phyloP scores from a whole-genome alignment of 1,140 invertebrate species.

The Palaemon carinicauda region DNA sequence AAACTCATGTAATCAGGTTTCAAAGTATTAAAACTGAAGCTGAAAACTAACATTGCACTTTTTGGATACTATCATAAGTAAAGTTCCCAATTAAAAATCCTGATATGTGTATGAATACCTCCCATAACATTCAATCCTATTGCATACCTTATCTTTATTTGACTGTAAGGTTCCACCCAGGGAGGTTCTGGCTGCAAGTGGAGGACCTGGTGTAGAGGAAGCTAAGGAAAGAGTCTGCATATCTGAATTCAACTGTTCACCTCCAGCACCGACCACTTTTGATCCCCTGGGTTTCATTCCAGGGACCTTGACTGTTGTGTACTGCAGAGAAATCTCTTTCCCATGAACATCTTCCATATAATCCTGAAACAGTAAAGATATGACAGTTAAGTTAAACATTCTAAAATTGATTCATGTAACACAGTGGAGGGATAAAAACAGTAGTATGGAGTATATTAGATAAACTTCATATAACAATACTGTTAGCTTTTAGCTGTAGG shows the following conservation, averaged over 20 bases:
- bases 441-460: no score
- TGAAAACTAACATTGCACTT: no score
- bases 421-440: no score
- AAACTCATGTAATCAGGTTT: no score
- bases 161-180: slow-evolving; percentile 21
- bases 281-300: slow-evolving; percentile 91
- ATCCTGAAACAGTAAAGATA: slow-evolving; percentile 83
- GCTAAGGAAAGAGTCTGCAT: slow-evolving; percentile 47
- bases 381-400: no score
- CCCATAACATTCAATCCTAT: no score
- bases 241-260: slow-evolving; percentile 47
- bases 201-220: slow-evolving; percentile 21
- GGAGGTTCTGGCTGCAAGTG: slow-evolving; percentile 34
- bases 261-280: slow-evolving; percentile 71
- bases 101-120: no score
- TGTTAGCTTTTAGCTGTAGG: background rate
- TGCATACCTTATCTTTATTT: slow-evolving; percentile 36
- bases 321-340: slow-evolving; percentile 95
- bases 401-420: no score
- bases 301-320: slow-evolving; percentile 97
- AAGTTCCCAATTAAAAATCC: no score
- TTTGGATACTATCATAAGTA: no score
- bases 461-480: no score
- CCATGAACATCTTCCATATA: slow-evolving; percentile 98
- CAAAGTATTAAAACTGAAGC: no score